Base-by-base conservation (phyloP, 2,888 invertebrate species). In the Yponomeuta plumbellus region DNA sequence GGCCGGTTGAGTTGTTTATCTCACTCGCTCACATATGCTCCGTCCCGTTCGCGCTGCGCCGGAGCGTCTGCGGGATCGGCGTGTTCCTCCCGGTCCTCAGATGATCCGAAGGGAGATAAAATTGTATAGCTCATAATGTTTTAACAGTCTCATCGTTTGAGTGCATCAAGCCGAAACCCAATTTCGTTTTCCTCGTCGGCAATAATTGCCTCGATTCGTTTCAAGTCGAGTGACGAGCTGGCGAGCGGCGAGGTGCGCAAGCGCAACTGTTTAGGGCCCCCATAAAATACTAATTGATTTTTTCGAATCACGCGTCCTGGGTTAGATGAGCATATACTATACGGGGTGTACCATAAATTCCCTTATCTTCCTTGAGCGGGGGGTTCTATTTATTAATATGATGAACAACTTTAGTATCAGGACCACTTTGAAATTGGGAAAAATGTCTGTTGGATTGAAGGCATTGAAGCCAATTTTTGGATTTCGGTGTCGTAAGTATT, bases 121-220 rank as follows among this genome's bases (percentile, higher is more conserved):
- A 83, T 84, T 78, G 85, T 84, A 84, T 82, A 80, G 86, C 83
- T 84, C 89, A 86, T 90, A 90, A 89, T 87, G 85, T 89, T 90
- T 88, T 88, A 90, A 90, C 87, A 85, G 86, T 84, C 82, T 81
- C 77, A 77, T 79, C 80, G 78, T 81, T 80, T 80, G 81, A 79
- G 74, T 73, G 80, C 78, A 72, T 76, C 77, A 73, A 73, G 78
- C 78, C 78, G 80, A 80, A 75, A 74, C 79, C 80, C 82, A 83
- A 87, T 88, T 88, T 87, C 86, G 87, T 88, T 88, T 88, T 84
- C 84, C 82, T 81, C 77, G 76, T 80, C 80, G 81, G 79, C 81
- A 79, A 84, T 89, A 88, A 89, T 89, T 88, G 85, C 82, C 79
- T 80, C 80, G 84, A 90, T 89, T 86, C 87, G 86, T 89, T 89